A percentile compares a stretch with the other conserved stretches of the same genome.
Conservation (phyloP, 2,888 invertebrate genomes). For the Dione vanillae region DNA sequence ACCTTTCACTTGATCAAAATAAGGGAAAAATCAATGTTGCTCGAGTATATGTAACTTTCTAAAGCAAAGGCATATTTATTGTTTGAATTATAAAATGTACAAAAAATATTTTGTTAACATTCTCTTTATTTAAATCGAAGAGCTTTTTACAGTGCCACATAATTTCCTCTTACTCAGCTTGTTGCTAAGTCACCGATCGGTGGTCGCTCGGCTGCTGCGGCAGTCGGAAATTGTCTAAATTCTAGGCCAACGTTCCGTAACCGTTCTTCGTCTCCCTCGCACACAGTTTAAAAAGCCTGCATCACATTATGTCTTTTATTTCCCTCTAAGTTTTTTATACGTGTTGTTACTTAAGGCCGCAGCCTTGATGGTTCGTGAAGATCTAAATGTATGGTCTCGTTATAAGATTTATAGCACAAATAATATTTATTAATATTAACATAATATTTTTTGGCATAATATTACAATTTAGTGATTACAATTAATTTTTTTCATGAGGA, state of each 20-base stretch:
- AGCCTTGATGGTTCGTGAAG: constrained; percentile 21
- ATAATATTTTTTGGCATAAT: not conserved
- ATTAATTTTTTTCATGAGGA: too few relatives aligned
- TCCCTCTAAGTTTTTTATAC: constrained; percentile 28
- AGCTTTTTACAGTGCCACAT: constrained; percentile 18
- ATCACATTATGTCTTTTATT: constrained; percentile 33
- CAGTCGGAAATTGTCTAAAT: constrained; percentile 80
- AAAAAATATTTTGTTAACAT: not conserved
- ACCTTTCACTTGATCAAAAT: constrained; percentile 43
- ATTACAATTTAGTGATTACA: too few relatives aligned
- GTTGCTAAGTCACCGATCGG: constrained; percentile 55
- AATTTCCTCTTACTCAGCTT: constrained; percentile 42
- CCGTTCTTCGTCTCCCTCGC: constrained; percentile 61
- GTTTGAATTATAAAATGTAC: not conserved
- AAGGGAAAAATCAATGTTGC: not conserved
- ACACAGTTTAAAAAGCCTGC: constrained; percentile 48
- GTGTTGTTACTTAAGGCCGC: constrained; percentile 19
- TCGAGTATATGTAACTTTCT: not conserved
- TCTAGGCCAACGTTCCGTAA: constrained; percentile 72
- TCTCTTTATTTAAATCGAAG: not conserved
- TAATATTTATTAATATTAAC: not conserved
- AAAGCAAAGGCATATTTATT: not conserved
- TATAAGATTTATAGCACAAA: constrained; percentile 14
- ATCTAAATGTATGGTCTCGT: constrained; percentile 8
- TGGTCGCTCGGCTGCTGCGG: constrained; percentile 50